Evolutionary conservation across 1,140 invertebrate species (phyloP).

Genomic region (Papilio xuthus): DNA sequence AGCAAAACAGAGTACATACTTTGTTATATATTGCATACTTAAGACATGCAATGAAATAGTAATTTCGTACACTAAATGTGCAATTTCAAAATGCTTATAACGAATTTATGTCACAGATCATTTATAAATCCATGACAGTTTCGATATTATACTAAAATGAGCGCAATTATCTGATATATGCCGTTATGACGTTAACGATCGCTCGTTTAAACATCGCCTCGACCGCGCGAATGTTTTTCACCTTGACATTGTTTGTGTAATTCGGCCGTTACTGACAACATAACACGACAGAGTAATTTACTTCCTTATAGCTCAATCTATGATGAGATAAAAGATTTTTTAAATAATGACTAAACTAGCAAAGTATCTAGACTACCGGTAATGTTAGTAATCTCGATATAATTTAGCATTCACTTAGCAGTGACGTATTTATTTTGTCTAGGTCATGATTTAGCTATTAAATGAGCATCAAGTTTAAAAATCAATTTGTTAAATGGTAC

Average conservation of each 20-base stretch:
- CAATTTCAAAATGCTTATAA: neutral
- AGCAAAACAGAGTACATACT: neutral
- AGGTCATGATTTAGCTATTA: neutral
- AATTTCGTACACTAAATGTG: neutral
- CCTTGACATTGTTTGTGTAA: slow-evolving; percentile 20
- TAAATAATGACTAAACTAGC: neutral
- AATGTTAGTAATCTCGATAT: too few relatives aligned
- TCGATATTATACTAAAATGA: neutral
- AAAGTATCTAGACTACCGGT: neutral
- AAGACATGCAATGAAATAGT: neutral
- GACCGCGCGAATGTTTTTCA: neutral
- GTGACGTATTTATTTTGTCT: neutral
- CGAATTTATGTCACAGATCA: neutral
- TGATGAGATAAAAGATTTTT: neutral
- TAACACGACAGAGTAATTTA: neutral
- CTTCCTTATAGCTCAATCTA: neutral
- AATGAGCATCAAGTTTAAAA: neutral
- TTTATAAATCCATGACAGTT: neutral
- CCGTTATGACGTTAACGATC: neutral
- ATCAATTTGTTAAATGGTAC: neutral
- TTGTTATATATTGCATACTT: neutral
- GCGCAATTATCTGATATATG: neutral
- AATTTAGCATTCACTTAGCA: too few relatives aligned
- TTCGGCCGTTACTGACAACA: neutral
- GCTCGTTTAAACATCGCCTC: neutral